Evolutionary conservation across 1,140 invertebrate genomes (phyloP).

Genomic region (Trichomalopsis sarcophagae): DNA sequence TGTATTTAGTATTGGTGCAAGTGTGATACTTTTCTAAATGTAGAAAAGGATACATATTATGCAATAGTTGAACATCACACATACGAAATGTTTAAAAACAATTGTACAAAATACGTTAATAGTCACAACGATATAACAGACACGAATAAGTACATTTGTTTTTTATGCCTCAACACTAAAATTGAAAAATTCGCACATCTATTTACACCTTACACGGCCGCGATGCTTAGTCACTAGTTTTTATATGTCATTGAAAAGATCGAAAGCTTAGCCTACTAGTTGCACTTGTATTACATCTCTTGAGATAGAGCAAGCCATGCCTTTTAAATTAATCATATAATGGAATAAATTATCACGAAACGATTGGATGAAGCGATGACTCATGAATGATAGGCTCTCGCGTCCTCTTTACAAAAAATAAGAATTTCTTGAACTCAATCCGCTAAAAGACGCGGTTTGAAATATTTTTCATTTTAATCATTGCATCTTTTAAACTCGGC

Average conservation of each 20-base stretch:
- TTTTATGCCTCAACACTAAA: not conserved
- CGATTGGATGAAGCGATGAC: not conserved
- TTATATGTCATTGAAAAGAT: not conserved
- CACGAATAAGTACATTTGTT: constrained; percentile 3
- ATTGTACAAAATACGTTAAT: constrained; percentile 40
- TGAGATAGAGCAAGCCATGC: not conserved
- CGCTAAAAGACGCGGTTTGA: not conserved
- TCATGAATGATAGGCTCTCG: not conserved
- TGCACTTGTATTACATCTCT: constrained; percentile 8
- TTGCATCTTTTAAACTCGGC: not conserved
- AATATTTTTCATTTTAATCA: not conserved
- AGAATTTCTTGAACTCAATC: not conserved
- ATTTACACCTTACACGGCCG: constrained; percentile 34
- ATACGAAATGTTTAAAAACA: constrained; percentile 24
- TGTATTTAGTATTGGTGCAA: constrained; percentile 30
- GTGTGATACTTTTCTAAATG: constrained; percentile 30
- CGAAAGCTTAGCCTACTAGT: not conserved
- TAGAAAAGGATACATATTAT: constrained; percentile 31
- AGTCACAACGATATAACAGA: constrained; percentile 28
- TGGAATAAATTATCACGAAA: constrained; percentile 29
- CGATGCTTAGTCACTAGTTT: not conserved
- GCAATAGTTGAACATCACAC: not conserved
- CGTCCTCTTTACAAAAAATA: constrained; percentile 1
- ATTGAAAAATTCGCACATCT: constrained; percentile 22
- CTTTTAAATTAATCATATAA: constrained; percentile 21